Evolutionary conservation across 2,888 invertebrate species (phyloP), one percentile per base, ranked within the genome.

Genomic region (Campaea margaritaria): DNA sequence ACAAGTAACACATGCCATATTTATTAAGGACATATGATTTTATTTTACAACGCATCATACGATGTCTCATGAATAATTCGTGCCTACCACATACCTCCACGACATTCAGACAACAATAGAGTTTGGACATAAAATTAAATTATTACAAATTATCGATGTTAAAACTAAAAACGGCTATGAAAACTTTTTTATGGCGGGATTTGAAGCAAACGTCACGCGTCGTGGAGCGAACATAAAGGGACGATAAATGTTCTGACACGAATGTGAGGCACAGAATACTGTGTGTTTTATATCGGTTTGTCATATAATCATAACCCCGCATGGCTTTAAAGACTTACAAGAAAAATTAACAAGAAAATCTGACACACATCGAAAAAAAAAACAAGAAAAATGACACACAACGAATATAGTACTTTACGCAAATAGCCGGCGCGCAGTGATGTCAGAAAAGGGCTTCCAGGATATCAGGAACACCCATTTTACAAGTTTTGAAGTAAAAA

Each of bases 191-290:
- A 66, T 36, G 64, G 44, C 27, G 9, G 13, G 36, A 61, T 69
- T 72, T 72, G 60, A 38, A 42, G 16, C 42, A 13, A 73, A 67
- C 75, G 79, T 81, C 82, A 82, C 82, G 81, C 74, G 75, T 68
- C 66, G 73, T 72, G 79, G 78, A 80, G 79, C 77, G 74, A 65
- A 76, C 76, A 65, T 86, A 82, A 86, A 83, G 62, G 76, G 72
- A 76, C 78, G 81, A 48, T 82, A 80, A 82, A 80, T 62, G 31
- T 21, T 47, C 59, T 27, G 47, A 71, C 73, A 75, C 75, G 68
- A 44, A 53, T 55, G 15, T 56, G 31, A 65, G 68, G 58, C 59
- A 27, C 16, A 16, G 11, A 47, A 72, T 73, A 73, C 73, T 21
- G 69, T 43, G 39, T 58, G 27, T 2, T 27, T 2, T 58, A 50